Conservation (phyloP, 2,797 vertebrate species). For the Sebastes wilsoni region DNA sequence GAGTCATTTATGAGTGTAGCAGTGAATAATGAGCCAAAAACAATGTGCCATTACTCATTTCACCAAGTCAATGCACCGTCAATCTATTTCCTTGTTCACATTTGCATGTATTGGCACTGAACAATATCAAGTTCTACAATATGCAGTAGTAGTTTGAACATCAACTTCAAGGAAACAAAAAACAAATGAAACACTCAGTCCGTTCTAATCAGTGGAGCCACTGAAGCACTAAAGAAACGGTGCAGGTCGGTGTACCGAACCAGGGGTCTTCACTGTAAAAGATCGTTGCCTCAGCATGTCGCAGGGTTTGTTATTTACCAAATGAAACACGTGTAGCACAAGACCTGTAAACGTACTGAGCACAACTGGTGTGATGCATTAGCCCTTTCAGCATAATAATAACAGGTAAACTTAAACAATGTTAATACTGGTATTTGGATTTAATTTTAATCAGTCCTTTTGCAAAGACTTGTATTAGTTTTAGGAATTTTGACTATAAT, state of each 20-base stretch:
- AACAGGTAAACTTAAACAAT: background rate
- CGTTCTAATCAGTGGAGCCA: background rate
- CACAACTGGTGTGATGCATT: background rate
- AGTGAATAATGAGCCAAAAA: background rate
- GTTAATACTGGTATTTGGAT: background rate
- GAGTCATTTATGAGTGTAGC: background rate
- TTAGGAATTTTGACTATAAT: background rate
- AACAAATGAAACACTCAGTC: background rate
- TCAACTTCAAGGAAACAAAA: background rate
- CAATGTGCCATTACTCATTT: background rate
- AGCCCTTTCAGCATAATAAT: background rate
- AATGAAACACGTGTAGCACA: background rate
- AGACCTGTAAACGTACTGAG: background rate
- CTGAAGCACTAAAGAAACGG: background rate
- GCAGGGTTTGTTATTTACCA: background rate
- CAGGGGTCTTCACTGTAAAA: background rate
- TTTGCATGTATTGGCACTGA: background rate
- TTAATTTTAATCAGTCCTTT: background rate
- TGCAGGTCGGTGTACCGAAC: background rate
- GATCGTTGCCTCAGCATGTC: background rate
- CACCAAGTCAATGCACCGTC: background rate
- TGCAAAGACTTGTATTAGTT: background rate
- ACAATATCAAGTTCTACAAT: background rate
- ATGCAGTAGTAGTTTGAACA: background rate
- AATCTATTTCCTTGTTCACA: background rate